These are phyloP conservation scores for Planiliza haematocheilus DNA, from an alignment of 2,113 vertebrate genomes.

Conservation along the genomic window DNA sequence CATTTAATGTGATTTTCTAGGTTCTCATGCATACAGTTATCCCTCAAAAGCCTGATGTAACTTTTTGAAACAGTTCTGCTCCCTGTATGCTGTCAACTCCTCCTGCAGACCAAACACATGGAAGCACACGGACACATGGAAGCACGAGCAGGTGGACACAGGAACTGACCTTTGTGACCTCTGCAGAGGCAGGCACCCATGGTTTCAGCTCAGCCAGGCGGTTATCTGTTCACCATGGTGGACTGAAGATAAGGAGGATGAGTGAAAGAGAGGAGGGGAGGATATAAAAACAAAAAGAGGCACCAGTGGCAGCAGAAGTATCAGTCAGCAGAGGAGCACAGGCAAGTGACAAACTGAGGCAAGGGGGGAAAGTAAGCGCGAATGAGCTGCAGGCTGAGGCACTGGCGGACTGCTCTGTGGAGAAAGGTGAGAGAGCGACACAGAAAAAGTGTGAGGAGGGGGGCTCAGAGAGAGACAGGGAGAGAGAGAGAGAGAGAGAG, in stretches of 20 bases:
- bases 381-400: slow-evolving; percentile 53
- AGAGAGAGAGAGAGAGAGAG: slow-evolving; percentile 30
- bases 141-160: slow-evolving; percentile 50
- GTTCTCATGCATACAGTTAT: background rate
- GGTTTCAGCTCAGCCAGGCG: slow-evolving; percentile 63
- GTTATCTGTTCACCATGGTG: slow-evolving; percentile 86
- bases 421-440: slow-evolving; percentile 54
- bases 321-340: slow-evolving; percentile 41
- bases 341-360: slow-evolving; percentile 48
- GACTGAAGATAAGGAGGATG: slow-evolving; percentile 36
- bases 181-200: slow-evolving; percentile 87
- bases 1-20: background rate
- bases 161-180: slow-evolving; percentile 87
- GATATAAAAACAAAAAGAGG: slow-evolving; percentile 2
- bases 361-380: slow-evolving; percentile 21
- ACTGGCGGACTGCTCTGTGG: slow-evolving; percentile 48
- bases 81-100: background rate
- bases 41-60: background rate
- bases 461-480: slow-evolving; percentile 22
- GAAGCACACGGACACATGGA: slow-evolving; percentile 20
- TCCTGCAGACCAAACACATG: slow-evolving; percentile 19
- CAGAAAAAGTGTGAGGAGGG: slow-evolving; percentile 36
- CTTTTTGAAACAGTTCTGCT: slow-evolving; percentile 25
- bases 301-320: slow-evolving; percentile 20
- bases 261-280: background rate